phyloP scores from a whole-genome alignment of 2,113 vertebrate genomes.

The Indri indri region DNA sequence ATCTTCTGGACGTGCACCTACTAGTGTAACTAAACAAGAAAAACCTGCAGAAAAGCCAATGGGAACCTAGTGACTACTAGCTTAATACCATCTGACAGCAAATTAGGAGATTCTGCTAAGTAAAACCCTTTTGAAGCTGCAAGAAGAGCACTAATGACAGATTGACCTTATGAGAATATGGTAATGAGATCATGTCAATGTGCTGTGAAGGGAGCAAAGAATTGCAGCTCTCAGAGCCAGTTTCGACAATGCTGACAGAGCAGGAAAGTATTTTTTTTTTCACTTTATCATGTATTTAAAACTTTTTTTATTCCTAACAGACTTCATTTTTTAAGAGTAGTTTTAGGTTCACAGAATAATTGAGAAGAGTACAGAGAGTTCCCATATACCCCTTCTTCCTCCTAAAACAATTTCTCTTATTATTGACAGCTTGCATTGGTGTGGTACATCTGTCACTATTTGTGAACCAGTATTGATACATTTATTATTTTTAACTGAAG shows the following conservation, averaged over 20 bases:
- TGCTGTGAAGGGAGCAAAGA: conserved; percentile 91
- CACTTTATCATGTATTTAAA: not conserved
- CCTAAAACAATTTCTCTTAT: not conserved
- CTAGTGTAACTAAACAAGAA: conserved; percentile 73
- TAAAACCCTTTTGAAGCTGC: conserved; percentile 90
- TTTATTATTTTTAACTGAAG: not conserved
- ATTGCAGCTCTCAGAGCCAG: conserved; percentile 89
- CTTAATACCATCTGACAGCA: conserved; percentile 80
- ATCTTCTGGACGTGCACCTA: conserved; percentile 73
- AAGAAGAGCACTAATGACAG: conserved; percentile 89
- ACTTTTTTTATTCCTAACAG: not conserved
- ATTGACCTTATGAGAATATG: conserved; percentile 91
- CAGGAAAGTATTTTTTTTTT: conserved; percentile 80
- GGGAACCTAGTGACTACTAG: conserved; percentile 73
- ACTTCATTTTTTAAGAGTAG: not conserved
- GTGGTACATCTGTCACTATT: not conserved
- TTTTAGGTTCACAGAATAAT: not conserved
- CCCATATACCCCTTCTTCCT: too few relatives aligned
- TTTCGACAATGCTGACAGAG: conserved; percentile 93
- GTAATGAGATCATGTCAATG: conserved; percentile 93
- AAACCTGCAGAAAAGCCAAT: conserved; percentile 77
- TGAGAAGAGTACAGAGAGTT: not conserved
- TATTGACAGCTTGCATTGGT: not conserved
- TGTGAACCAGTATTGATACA: not conserved
- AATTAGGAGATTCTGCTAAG: conserved; percentile 82